phyloP scores from a whole-genome alignment of 2,888 invertebrate species.

The Pachymerium ferrugineum region DNA sequence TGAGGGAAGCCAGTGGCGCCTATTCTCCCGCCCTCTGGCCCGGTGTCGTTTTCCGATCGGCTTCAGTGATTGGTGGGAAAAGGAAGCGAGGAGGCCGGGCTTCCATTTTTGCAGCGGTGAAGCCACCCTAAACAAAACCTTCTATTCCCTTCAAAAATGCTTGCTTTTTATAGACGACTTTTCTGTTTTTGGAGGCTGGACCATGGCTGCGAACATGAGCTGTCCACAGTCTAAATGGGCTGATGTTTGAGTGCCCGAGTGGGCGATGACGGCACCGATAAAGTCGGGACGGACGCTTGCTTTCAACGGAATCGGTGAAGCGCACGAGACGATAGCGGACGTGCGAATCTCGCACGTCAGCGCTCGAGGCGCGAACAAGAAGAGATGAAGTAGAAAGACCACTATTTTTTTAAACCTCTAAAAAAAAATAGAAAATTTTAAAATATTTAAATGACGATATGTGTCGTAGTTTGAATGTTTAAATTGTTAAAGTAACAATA shows the following conservation, averaged over 20 bases:
- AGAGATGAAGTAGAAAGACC: slow-evolving; percentile 16
- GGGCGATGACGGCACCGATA: slow-evolving; percentile 23
- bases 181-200: slow-evolving; percentile 9
- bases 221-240: slow-evolving; percentile 21
- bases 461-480: no score
- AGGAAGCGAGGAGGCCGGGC: slow-evolving; percentile 19
- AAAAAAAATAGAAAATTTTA: no score
- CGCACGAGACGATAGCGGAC: slow-evolving; percentile 23
- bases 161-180: background rate
- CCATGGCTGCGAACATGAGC: slow-evolving; percentile 16
- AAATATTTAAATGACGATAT: no score
- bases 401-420: background rate
- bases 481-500: no score
- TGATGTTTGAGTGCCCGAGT: slow-evolving; percentile 17
- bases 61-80: slow-evolving; percentile 21
- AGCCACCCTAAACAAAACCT: slow-evolving; percentile 2
- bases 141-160: background rate
- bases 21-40: slow-evolving; percentile 22
- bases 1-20: slow-evolving; percentile 23
- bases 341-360: slow-evolving; percentile 27
- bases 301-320: slow-evolving; percentile 22
- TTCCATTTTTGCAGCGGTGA: slow-evolving; percentile 7
- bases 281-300: slow-evolving; percentile 25
- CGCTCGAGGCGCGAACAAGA: slow-evolving; percentile 19
- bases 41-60: slow-evolving; percentile 22